phyloP scores from a whole-genome alignment of 2,797 vertebrate genomes.

The Apodemus agrarius region DNA sequence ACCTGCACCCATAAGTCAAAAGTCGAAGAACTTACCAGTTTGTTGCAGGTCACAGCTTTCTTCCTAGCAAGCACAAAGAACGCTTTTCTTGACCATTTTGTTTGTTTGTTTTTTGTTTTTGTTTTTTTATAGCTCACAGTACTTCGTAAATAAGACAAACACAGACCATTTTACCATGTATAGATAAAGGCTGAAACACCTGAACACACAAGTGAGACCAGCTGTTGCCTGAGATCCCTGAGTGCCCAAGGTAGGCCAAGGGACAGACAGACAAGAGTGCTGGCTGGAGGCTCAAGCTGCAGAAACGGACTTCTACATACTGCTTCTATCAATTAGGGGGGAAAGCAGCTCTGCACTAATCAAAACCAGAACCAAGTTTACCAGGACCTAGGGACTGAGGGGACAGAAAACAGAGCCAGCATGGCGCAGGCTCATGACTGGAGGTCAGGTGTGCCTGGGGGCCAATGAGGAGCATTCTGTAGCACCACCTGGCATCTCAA shows the following conservation, averaged over 20 bases:
- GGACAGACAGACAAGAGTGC: not conserved
- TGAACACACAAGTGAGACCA: not conserved
- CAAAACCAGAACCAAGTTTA: constrained; percentile 24
- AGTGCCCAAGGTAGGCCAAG: not conserved
- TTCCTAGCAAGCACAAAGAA: not conserved
- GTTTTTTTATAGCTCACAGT: not conserved
- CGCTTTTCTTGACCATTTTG: not conserved
- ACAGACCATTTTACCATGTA: not conserved
- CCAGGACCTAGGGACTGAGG: not conserved
- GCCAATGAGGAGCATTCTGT: not conserved
- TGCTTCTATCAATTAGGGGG: not conserved
- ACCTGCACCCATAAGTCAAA: constrained; percentile 35
- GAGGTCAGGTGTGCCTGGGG: not conserved
- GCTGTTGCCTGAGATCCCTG: not conserved
- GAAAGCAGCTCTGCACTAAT: constrained; percentile 4
- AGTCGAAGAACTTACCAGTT: constrained; percentile 54
- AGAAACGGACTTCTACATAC: constrained; percentile 28
- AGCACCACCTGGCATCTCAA: not conserved
- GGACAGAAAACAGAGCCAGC: not conserved
- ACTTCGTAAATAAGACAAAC: not conserved
- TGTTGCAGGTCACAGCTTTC: not conserved
- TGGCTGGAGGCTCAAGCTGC: not conserved
- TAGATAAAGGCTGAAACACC: not conserved
- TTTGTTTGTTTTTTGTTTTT: no score
- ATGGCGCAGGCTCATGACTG: not conserved